These are phyloP conservation scores for Aurelia aurita DNA, from an alignment of 30 jellyfish, hydroid and myxozoan species.

Conservation along the genomic window DNA sequence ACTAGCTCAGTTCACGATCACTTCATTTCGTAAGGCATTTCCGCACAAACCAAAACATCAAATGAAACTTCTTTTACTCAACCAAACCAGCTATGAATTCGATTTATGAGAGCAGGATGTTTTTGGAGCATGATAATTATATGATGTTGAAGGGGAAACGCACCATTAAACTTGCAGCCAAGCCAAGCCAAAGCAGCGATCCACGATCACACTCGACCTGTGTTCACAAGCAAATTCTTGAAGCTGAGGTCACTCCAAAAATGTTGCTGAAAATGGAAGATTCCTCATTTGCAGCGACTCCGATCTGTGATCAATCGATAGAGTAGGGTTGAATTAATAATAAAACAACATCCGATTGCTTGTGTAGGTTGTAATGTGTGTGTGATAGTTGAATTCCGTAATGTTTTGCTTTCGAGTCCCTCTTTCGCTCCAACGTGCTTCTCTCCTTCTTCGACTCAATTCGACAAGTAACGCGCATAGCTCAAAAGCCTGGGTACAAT, in stretches of 20 bases:
- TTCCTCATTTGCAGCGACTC: no score
- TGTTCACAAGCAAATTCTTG: slow-evolving; percentile 73
- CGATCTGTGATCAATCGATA: no score
- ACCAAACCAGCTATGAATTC: no score
- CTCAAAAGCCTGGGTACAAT: slow-evolving; percentile 56
- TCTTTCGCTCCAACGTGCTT: slow-evolving; percentile 49
- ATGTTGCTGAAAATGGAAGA: no score
- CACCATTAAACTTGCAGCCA: not conserved
- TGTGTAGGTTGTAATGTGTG: not conserved
- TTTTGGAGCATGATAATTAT: not conserved
- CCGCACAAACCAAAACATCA: no score
- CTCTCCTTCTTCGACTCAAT: slow-evolving; percentile 26
- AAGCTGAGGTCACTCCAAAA: slow-evolving; percentile 66
- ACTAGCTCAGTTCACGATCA: no score
- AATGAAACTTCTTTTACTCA: no score
- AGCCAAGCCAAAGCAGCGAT: not conserved
- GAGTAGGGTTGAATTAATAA: no score
- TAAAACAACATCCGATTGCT: slow-evolving; percentile 7
- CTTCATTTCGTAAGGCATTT: no score
- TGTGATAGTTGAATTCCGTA: slow-evolving; percentile 7
- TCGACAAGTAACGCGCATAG: not conserved
- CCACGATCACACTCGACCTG: slow-evolving; percentile 34
- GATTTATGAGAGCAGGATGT: no score
- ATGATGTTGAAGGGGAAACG: no score
- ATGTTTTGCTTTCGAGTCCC: slow-evolving; percentile 39